These are phyloP conservation scores for Serripes groenlandicus DNA, from an alignment of 2,888 invertebrate genomes.

Conservation along the genomic window DNA sequence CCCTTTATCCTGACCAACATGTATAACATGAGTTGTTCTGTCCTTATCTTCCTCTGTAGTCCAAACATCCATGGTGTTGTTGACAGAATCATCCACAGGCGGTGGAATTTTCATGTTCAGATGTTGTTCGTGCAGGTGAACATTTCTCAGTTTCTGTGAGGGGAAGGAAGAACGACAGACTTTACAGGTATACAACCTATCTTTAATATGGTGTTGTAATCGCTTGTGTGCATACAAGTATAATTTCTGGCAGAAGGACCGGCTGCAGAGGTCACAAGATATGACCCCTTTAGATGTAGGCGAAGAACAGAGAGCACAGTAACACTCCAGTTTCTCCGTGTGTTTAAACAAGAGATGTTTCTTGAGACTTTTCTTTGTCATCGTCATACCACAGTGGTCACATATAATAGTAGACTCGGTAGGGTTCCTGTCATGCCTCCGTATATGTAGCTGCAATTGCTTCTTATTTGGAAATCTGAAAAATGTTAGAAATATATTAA, in stretches of 20 bases:
- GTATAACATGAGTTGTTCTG: conserved; percentile 50
- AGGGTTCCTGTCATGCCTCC: not conserved
- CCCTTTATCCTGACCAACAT: conserved; percentile 51
- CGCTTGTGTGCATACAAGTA: conserved; percentile 38
- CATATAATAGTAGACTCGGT: conserved; percentile 1
- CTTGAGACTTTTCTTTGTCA: conserved; percentile 25
- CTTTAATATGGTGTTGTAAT: conserved; percentile 9
- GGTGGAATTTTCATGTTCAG: not conserved
- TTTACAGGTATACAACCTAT: conserved; percentile 25
- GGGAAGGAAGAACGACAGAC: conserved; percentile 21
- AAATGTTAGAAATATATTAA: not conserved
- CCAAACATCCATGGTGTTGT: not conserved
- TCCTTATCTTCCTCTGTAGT: conserved; percentile 6
- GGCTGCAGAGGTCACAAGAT: conserved; percentile 18
- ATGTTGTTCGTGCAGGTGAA: conserved; percentile 31
- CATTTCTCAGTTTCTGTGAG: conserved; percentile 16
- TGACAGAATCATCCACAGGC: not conserved
- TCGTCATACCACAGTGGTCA: conserved; percentile 14
- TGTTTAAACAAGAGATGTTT: conserved; percentile 42
- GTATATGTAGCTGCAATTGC: conserved; percentile 2
- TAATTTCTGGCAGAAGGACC: conserved; percentile 29
- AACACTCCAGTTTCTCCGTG: conserved; percentile 25
- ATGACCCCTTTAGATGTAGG: not conserved
- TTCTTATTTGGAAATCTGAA: conserved; percentile 27
- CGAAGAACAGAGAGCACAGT: conserved; percentile 37